These are phyloP conservation scores for Tragopan temminckii DNA, from an alignment of 2,797 vertebrate genomes.

Conservation along the genomic window DNA sequence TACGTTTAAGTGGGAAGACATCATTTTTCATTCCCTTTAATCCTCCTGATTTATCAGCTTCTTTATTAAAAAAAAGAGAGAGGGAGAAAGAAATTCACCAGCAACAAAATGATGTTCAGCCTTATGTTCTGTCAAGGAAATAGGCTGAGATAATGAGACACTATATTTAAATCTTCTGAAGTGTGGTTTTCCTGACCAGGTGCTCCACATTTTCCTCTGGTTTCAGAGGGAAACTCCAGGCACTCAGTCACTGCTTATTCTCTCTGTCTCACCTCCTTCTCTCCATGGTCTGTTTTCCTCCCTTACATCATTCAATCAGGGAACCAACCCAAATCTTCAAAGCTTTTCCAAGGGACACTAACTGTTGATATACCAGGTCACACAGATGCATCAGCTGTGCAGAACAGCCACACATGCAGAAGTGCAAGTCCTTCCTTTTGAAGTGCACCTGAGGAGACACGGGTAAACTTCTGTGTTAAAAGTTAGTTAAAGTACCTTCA, in stretches of 20 bases:
- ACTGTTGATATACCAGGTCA: neutral
- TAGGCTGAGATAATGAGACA: neutral
- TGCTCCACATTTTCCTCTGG: neutral
- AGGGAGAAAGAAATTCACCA: neutral
- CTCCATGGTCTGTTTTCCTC: neutral
- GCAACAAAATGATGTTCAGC: neutral
- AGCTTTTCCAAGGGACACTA: neutral
- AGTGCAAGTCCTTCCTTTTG: neutral
- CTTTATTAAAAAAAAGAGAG: neutral
- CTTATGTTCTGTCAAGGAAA: neutral
- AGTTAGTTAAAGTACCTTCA: conserved; percentile 18
- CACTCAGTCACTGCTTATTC: neutral
- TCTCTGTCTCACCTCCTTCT: neutral
- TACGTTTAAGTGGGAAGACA: conserved; percentile 24
- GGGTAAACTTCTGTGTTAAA: conserved; percentile 34
- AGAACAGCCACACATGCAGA: neutral
- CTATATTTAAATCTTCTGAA: neutral
- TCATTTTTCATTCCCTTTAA: neutral
- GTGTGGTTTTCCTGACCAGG: neutral
- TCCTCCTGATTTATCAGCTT: neutral
- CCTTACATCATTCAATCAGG: neutral
- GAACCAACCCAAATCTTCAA: neutral
- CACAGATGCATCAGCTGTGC: neutral
- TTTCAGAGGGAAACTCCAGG: neutral
- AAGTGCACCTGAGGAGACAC: neutral